Percentiles rank a stretch among this genome's conserved stretches.
Evolutionary conservation across 2,888 invertebrate genomes (phyloP).

Genomic region (Amphipyra berbera): DNA sequence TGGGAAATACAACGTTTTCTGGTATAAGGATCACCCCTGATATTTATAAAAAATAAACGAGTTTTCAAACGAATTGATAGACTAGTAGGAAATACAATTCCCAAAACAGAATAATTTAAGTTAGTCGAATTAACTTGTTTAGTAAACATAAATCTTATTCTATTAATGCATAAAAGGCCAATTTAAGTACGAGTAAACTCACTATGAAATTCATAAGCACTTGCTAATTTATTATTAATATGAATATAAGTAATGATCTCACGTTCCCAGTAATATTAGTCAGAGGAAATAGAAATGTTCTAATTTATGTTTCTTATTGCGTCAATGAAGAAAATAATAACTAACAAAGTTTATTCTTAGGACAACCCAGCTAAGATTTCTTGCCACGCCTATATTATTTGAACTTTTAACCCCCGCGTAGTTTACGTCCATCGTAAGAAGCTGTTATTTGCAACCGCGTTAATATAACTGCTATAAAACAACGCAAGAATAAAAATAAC

Average conservation of each 20-base stretch:
- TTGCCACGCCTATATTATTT: conserved; percentile 49
- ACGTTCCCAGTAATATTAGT: conserved; percentile 3
- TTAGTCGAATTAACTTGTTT: not conserved
- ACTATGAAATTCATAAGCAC: not conserved
- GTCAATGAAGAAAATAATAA: conserved; percentile 37
- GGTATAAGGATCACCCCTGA: too few relatives aligned
- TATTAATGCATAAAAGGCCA: too few relatives aligned
- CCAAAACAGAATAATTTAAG: not conserved
- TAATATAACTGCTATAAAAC: conserved; percentile 28
- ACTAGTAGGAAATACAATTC: too few relatives aligned
- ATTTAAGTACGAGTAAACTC: too few relatives aligned
- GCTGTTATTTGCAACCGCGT: conserved; percentile 32
- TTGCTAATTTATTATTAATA: not conserved
- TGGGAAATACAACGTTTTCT: not conserved
- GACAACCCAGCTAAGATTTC: conserved; percentile 29
- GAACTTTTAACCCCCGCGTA: conserved; percentile 42
- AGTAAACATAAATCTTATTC: not conserved
- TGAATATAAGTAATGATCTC: not conserved
- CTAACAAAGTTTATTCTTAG: conserved; percentile 32
- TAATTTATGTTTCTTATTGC: conserved; percentile 40
- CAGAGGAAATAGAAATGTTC: conserved; percentile 21
- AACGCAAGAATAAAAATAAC: conserved; percentile 11
- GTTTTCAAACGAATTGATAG: too few relatives aligned
- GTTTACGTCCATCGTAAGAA: conserved; percentile 42
- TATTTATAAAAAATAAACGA: too few relatives aligned